phyloP scores from a whole-genome alignment of 2,113 vertebrate species.

The Trichechus manatus region DNA sequence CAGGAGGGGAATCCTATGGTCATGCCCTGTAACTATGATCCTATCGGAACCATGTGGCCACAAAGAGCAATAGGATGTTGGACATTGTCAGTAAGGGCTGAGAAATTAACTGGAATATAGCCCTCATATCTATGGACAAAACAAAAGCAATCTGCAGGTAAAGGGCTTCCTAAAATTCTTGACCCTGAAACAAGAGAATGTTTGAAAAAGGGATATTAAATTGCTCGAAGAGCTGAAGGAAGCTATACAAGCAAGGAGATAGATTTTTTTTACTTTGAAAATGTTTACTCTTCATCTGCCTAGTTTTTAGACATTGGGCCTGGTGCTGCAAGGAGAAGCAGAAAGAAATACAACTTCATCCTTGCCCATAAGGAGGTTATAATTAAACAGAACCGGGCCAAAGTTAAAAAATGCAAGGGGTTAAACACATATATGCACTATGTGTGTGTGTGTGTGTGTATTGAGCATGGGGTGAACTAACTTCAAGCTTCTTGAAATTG shows the following conservation, averaged over 20 bases:
- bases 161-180: background rate
- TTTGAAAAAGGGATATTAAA: background rate
- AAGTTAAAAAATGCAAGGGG: background rate
- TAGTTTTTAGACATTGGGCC: background rate
- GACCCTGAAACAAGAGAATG: background rate
- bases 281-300: background rate
- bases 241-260: background rate
- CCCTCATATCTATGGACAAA: background rate
- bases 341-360: background rate
- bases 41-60: background rate
- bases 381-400: background rate
- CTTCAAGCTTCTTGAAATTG: background rate
- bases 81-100: background rate
- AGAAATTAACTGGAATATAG: background rate
- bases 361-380: background rate
- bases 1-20: background rate
- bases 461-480: background rate
- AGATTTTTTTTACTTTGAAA: background rate
- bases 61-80: background rate
- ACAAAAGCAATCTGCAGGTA: background rate
- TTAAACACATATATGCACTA: background rate
- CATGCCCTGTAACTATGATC: background rate
- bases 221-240: background rate
- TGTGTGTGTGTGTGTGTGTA: background rate
- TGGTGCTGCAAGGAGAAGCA: background rate